These are phyloP conservation scores for Naja naja DNA, from an alignment of 2,113 vertebrate genomes.

Conservation along the genomic window DNA sequence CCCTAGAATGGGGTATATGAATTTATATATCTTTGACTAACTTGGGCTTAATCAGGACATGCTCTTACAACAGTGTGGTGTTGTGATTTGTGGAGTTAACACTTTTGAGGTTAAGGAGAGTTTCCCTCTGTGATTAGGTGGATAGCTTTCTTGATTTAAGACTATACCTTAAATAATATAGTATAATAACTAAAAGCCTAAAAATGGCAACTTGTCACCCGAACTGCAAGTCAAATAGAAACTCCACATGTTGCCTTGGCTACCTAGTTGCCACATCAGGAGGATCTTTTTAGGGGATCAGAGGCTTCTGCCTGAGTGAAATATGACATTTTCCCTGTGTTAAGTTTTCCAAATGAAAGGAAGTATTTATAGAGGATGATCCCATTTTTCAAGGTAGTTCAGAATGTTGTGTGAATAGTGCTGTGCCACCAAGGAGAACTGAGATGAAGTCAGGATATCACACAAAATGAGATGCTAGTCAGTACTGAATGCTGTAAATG, in stretches of 20 bases:
- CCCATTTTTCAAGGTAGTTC: not conserved
- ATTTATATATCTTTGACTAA: not conserved
- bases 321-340: not conserved
- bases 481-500: not conserved
- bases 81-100: not conserved
- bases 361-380: not conserved
- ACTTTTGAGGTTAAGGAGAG: not conserved
- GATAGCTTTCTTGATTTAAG: not conserved
- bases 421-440: not conserved
- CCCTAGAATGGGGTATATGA: not conserved
- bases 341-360: not conserved
- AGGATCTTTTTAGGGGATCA: not conserved
- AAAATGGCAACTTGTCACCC: not conserved
- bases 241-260: not conserved
- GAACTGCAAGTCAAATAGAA: not conserved
- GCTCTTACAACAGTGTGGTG: not conserved
- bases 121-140: not conserved
- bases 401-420: not conserved
- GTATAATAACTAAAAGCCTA: not conserved
- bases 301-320: not conserved
- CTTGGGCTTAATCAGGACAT: not conserved
- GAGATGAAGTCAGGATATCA: not conserved
- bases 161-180: not conserved
- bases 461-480: not conserved
- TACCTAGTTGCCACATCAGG: not conserved